Percentiles rank a stretch among this genome's conserved stretches.
These are phyloP conservation scores for Diarsia mendica DNA, from an alignment of 2,888 invertebrate species.

Conservation along the genomic window DNA sequence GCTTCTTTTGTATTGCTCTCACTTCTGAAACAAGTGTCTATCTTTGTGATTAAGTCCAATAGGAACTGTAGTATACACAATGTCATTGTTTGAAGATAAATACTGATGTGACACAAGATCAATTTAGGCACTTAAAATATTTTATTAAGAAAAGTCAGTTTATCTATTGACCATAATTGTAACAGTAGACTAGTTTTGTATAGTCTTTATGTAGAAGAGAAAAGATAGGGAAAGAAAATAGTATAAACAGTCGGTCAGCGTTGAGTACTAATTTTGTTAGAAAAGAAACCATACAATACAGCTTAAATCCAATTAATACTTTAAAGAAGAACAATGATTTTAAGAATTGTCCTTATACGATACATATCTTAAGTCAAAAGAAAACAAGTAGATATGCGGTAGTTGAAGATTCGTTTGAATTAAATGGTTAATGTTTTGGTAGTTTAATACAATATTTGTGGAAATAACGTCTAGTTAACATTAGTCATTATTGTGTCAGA, in stretches of 20 bases:
- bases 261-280: constrained; percentile 46
- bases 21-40: too few species aligned
- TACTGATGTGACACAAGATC: neutral
- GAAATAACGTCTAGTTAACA: constrained; percentile 22
- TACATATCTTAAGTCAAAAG: neutral
- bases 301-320: constrained; percentile 31
- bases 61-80: neutral
- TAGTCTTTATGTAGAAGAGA: constrained; percentile 37
- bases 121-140: neutral
- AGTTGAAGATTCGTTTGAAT: neutral
- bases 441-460: constrained; percentile 38
- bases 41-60: too few species aligned
- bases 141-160: constrained; percentile 28
- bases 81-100: neutral
- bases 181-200: constrained; percentile 38
- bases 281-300: neutral
- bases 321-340: constrained; percentile 47
- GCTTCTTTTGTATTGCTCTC: neutral
- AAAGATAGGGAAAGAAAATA: constrained; percentile 5
- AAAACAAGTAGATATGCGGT: neutral
- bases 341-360: neutral
- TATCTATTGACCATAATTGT: constrained; percentile 38
- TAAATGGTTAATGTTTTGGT: neutral
- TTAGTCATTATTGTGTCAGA: too few species aligned
- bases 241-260: constrained; percentile 53